phyloP scores from a whole-genome alignment of 1,140 invertebrate genomes.

The Arion vulgaris region DNA sequence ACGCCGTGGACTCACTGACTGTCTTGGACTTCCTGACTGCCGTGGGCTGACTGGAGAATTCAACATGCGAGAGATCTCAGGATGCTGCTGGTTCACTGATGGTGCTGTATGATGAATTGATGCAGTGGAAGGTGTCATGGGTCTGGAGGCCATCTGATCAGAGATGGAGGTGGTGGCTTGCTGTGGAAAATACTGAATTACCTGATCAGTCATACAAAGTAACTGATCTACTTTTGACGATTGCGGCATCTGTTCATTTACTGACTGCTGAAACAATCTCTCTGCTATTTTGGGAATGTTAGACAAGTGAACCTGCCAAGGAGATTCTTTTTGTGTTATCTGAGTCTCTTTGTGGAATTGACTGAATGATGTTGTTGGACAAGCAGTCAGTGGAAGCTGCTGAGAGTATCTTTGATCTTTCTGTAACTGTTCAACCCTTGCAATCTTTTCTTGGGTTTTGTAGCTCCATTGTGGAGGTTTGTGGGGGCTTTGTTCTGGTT shows the following conservation, averaged over 20 bases:
- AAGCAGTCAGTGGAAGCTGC: not conserved
- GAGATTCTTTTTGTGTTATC: not conserved
- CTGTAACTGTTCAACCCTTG: not conserved
- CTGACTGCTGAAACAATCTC: constrained; percentile 19
- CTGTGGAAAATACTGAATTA: not conserved
- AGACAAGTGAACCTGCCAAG: not conserved
- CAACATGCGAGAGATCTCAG: constrained; percentile 23
- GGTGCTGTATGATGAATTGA: not conserved
- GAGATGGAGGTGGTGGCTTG: not conserved
- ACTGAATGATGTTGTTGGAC: not conserved
- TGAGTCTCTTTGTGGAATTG: not conserved
- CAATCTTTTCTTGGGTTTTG: not conserved
- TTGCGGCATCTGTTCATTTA: constrained; percentile 18
- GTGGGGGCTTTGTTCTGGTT: not conserved
- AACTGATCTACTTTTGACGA: not conserved
- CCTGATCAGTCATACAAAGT: not conserved
- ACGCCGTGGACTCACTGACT: constrained; percentile 15
- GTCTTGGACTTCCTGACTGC: constrained; percentile 19
- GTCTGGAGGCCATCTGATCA: not conserved
- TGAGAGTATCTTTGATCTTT: not conserved
- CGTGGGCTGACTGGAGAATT: constrained; percentile 31
- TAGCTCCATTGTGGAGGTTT: not conserved
- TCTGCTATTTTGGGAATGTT: constrained; percentile 32
- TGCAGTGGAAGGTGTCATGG: constrained; percentile 4
- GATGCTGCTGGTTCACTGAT: constrained; percentile 26